Evolutionary conservation across 1,140 invertebrate species (phyloP).

Genomic region (Tenebrio molitor): DNA sequence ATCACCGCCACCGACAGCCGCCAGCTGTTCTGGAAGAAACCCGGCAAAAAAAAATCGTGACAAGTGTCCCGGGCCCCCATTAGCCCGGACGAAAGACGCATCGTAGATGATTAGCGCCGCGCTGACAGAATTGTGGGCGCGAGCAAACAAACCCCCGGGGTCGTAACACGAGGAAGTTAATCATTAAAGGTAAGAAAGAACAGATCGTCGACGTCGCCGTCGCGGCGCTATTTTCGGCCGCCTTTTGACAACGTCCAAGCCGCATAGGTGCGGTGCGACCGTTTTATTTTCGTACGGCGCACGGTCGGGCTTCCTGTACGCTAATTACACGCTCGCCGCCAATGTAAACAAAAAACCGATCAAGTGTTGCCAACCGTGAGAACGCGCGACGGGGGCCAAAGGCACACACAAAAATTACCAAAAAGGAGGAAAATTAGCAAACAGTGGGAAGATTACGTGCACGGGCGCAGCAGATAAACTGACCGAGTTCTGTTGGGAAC

Average conservation of each 20-base stretch:
- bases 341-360: constrained; percentile 38
- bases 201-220: constrained; percentile 11
- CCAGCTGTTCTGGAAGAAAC: too few species aligned
- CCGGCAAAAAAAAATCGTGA: constrained; percentile 5
- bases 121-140: constrained; percentile 43
- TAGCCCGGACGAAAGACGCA: constrained; percentile 34
- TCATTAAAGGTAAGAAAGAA: constrained; percentile 43
- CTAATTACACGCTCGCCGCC: constrained; percentile 41
- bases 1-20: too few species aligned
- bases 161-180: constrained; percentile 41
- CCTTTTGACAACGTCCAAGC: constrained; percentile 40
- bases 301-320: constrained; percentile 4
- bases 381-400: constrained; percentile 21
- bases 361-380: constrained; percentile 44
- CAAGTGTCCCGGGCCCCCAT: constrained; percentile 28
- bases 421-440: background rate
- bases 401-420: too few species aligned
- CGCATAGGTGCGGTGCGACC: background rate
- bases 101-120: constrained; percentile 44
- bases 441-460: too few species aligned
- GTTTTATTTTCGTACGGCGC: constrained; percentile 27
- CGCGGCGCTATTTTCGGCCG: constrained; percentile 29
- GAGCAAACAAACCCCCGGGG: constrained; percentile 15
- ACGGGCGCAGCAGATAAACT: too few species aligned
- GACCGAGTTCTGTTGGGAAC: too few species aligned